These are phyloP conservation scores for Grantiella picta DNA, from an alignment of 2,113 vertebrate genomes.

Conservation along the genomic window DNA sequence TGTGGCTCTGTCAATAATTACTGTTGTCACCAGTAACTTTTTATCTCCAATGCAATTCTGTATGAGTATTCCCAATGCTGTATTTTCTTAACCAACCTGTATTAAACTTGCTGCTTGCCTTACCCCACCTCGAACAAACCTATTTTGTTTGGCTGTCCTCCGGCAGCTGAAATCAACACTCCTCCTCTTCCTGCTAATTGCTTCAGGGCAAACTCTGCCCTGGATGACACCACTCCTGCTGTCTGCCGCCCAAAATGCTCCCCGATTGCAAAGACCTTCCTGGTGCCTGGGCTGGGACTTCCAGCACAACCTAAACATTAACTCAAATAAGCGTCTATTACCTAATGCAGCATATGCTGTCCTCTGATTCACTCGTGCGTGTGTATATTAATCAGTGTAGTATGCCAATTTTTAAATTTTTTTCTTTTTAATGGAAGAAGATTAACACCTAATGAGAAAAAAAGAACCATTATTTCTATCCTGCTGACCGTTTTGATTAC, in stretches of 20 bases:
- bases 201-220: conserved; percentile 49
- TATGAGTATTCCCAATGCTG: conserved; percentile 55
- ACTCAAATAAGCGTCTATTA: conserved; percentile 53
- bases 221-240: background rate
- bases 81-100: conserved; percentile 49
- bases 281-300: conserved; percentile 54
- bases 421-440: background rate
- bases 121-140: background rate
- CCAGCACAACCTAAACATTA: conserved; percentile 62
- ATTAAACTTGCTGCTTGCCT: conserved; percentile 30
- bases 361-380: background rate
- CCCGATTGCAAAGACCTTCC: conserved; percentile 16
- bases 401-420: background rate
- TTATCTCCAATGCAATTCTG: conserved; percentile 42
- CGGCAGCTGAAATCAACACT: conserved; percentile 21
- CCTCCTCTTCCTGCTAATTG: conserved; percentile 37
- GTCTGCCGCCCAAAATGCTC: background rate
- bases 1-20: conserved; percentile 70
- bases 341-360: conserved; percentile 30
- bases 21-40: conserved; percentile 59
- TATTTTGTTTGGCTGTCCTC: conserved; percentile 52
- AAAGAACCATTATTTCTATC: background rate
- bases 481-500: background rate
- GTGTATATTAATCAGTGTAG: background rate
- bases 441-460: conserved; percentile 30